A percentile compares a stretch with the other conserved stretches of the same genome.
Evolutionary conservation across 2,888 invertebrate species (phyloP).

Genomic region (Agelastica alni): DNA sequence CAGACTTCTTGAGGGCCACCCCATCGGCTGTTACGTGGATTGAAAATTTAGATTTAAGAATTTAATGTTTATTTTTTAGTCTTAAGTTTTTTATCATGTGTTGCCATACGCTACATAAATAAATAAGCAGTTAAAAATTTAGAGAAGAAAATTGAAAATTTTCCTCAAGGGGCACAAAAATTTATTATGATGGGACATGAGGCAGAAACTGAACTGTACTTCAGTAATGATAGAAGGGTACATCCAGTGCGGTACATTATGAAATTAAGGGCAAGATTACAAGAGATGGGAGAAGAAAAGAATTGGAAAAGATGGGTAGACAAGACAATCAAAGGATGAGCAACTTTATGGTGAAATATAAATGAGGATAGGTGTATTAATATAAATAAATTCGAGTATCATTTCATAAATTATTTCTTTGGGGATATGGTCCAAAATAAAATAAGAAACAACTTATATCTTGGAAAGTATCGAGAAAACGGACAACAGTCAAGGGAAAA

Average conservation of each 20-base stretch:
- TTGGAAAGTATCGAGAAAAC: neutral
- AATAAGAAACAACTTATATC: neutral
- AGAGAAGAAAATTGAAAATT: neutral
- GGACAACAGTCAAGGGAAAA: neutral
- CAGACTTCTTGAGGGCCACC: no score
- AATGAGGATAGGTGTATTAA: no score
- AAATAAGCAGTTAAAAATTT: neutral
- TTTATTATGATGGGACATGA: neutral
- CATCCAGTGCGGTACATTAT: neutral
- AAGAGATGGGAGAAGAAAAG: neutral
- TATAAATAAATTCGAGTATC: neutral
- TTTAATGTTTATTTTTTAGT: no score
- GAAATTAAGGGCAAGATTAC: neutral
- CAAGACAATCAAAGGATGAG: no score
- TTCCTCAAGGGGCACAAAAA: neutral
- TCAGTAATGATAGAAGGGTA: neutral
- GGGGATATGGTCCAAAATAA: neutral
- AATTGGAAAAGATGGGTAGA: no score
- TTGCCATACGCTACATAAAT: no score
- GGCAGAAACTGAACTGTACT: neutral
- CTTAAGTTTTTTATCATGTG: no score
- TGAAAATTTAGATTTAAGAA: no score
- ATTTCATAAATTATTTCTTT: neutral
- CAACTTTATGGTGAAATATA: no score
- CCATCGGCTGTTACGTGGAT: no score